Percentiles rank a stretch among this genome's conserved stretches.
Evolutionary conservation across 2,888 invertebrate species (phyloP).

Genomic region (Phortica magna): DNA sequence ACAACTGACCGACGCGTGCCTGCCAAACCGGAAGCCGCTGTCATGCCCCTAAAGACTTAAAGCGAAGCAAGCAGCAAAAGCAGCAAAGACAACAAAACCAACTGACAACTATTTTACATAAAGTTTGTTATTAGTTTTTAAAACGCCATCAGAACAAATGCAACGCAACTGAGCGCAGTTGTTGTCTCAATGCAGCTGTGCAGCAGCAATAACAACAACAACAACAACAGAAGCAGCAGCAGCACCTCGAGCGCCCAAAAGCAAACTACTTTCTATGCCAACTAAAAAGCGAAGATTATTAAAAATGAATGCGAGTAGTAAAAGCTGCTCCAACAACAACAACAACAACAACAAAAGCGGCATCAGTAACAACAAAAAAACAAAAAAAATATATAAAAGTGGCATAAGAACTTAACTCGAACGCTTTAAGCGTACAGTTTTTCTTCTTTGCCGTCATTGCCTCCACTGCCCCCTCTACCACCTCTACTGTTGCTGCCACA

Average conservation of each 20-base stretch:
- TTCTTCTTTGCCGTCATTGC: neutral
- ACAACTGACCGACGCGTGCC: slow-evolving; percentile 50
- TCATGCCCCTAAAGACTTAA: neutral
- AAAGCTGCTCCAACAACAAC: neutral
- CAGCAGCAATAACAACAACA: too few relatives aligned
- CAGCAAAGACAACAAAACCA: neutral
- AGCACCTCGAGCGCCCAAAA: slow-evolving; percentile 28
- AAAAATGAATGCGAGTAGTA: slow-evolving; percentile 19
- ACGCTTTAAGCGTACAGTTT: neutral
- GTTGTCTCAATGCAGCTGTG: neutral
- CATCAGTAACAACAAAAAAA: neutral
- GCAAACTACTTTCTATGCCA: neutral
- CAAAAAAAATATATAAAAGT: neutral
- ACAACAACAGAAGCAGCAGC: slow-evolving; percentile 62
- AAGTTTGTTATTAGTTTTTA: slow-evolving; percentile 66
- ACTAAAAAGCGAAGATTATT: slow-evolving; percentile 24
- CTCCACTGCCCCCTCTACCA: too few relatives aligned
- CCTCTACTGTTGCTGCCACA: neutral
- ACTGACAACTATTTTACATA: slow-evolving; percentile 60
- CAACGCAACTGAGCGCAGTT: slow-evolving; percentile 20
- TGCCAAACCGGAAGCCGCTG: neutral
- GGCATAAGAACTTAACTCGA: slow-evolving; percentile 1
- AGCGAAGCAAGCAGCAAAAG: neutral
- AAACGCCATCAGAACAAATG: slow-evolving; percentile 2
- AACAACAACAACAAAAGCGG: neutral